Evolutionary conservation across 1,140 invertebrate genomes (phyloP).

Genomic region (Luehdorfia chinensis): DNA sequence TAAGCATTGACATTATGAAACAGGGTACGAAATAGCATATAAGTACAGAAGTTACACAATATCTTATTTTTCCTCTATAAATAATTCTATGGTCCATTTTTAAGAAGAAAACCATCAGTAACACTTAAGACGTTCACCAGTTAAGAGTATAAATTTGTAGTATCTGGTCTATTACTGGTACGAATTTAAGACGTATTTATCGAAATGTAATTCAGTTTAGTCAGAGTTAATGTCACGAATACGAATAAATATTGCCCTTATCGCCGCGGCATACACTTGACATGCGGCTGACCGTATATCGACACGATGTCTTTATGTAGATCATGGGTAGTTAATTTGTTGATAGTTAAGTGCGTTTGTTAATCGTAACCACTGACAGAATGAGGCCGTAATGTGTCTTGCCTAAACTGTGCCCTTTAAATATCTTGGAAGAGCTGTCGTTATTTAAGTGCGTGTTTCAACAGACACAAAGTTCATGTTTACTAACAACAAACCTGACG

Average conservation of each 20-base stretch:
- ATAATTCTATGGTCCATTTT: too few relatives aligned
- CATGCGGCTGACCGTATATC: background rate
- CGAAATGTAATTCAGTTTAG: background rate
- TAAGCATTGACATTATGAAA: too few relatives aligned
- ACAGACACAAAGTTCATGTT: too few relatives aligned
- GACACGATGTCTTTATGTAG: background rate
- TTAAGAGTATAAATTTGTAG: too few relatives aligned
- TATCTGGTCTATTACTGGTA: too few relatives aligned
- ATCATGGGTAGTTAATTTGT: background rate
- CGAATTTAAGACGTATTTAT: too few relatives aligned
- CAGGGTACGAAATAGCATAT: too few relatives aligned
- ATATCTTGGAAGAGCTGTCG: background rate
- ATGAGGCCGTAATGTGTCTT: background rate
- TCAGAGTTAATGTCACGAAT: background rate
- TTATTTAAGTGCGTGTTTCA: background rate
- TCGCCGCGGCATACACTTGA: background rate
- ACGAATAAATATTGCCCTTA: background rate
- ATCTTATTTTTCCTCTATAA: too few relatives aligned
- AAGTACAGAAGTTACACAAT: too few relatives aligned
- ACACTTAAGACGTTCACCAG: too few relatives aligned
- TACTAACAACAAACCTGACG: too few relatives aligned
- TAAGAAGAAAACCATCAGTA: too few relatives aligned
- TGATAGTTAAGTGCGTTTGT: background rate
- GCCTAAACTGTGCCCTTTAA: constrained; percentile 3
- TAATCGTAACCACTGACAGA: background rate